These are phyloP conservation scores for Griposia aprilina DNA, from an alignment of 2,888 invertebrate genomes.

Conservation along the genomic window DNA sequence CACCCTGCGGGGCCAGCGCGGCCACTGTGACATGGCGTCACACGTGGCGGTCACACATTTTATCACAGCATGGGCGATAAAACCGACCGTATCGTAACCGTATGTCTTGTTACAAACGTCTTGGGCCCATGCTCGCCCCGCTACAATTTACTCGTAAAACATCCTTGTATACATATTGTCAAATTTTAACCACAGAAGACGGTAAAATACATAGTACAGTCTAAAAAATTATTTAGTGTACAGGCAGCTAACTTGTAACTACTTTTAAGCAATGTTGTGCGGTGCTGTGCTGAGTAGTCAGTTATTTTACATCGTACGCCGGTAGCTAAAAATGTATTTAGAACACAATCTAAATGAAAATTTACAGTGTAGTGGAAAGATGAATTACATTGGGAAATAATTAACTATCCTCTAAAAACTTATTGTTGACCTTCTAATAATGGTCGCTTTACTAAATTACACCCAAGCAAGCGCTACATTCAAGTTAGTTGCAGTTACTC, in stretches of 20 bases:
- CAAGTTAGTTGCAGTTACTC: not conserved
- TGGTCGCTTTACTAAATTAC: not conserved
- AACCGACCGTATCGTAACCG: too few species aligned
- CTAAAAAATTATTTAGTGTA: too few species aligned
- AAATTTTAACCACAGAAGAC: not conserved
- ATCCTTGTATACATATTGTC: not conserved
- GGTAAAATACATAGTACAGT: not conserved
- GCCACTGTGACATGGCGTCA: too few species aligned
- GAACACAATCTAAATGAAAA: not conserved
- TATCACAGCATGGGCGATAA: too few species aligned
- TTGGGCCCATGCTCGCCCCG: too few species aligned
- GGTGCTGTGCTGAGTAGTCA: too few species aligned
- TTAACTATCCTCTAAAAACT: not conserved
- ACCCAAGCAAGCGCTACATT: not conserved
- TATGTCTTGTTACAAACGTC: too few species aligned
- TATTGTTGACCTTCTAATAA: not conserved
- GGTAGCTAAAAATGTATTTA: too few species aligned
- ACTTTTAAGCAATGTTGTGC: too few species aligned
- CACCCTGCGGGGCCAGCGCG: not conserved
- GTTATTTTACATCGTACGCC: too few species aligned
- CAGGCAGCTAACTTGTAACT: too few species aligned
- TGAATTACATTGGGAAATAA: not conserved
- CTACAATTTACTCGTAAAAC: not conserved
- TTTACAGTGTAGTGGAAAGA: not conserved
- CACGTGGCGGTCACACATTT: too few species aligned